Base-by-base conservation (phyloP, 2,797 vertebrate genomes). In the Acanthurus lineatus region DNA sequence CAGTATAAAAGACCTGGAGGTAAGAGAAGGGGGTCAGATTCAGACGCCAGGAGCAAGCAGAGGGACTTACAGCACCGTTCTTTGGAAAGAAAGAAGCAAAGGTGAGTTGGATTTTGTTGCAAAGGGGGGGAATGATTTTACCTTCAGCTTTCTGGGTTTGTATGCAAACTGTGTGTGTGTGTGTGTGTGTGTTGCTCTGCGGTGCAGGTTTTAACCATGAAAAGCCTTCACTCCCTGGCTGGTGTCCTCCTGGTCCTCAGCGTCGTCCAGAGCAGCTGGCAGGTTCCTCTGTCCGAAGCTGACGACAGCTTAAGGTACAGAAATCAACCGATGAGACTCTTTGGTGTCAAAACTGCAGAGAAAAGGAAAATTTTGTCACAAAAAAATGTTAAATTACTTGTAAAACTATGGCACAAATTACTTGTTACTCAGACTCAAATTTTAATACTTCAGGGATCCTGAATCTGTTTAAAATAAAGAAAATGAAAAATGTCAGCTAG, bases 261-360 rank as follows among this genome's bases (percentile, higher is more conserved):
- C 93, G 91, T 97, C 52, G 79, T 96, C 78, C 97, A 96, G 85
- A 93, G 94, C 87, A 98, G 96, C 94, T 97, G 96, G 95, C 96
- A 98, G 92, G 93, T 93, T 84, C 94, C 97, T 70, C 92, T 98
- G 87, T 95, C 95, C 35, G 95, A 97, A 69, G 91, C 94, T 66
- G 95, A 96, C 2, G 95, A 95, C 73, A 95, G 86, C 89, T 87
- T 93, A 83, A 98, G 97, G 98, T 99, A 96, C 44, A 63, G 17
- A 65, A 17, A 9, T 2, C 2, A 14, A 35, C 11, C 9, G 2
- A n/a, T 16, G 0, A 40, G 2, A 17, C 9, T 32, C n/a, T 59
- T 44, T n/a, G 12, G 42, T 54, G 4, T 42, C 40, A 1, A 6
- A 9, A 35, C 17, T 9, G 20, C 14, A 35, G 1, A 5, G 9